Evolutionary conservation across 1,140 invertebrate species (phyloP).

Genomic region (Drusus annulatus): DNA sequence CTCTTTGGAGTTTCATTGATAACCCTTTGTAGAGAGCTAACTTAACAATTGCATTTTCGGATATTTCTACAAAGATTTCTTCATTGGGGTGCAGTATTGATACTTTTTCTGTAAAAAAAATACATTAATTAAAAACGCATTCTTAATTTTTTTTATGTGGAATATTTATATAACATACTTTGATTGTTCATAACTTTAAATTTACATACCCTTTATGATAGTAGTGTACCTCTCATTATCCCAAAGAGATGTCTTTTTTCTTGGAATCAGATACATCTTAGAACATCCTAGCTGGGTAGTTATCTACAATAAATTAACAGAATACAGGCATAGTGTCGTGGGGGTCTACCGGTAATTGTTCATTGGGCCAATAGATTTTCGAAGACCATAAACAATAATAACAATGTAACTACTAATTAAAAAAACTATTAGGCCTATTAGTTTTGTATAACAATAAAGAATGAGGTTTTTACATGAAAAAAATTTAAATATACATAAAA

Average conservation of each 20-base stretch:
- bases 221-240: not conserved
- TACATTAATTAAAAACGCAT: slow-evolving; percentile 59
- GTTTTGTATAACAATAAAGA: no score
- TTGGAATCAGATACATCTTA: slow-evolving; percentile 61
- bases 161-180: not conserved
- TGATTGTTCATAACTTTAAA: not conserved
- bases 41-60: slow-evolving; percentile 44
- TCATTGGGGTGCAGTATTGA: slow-evolving; percentile 67
- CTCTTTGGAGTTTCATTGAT: slow-evolving; percentile 25
- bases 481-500: no score
- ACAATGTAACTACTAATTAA: no score
- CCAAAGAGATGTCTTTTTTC: slow-evolving; percentile 54
- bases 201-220: slow-evolving; percentile 32
- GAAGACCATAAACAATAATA: no score
- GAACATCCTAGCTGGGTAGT: slow-evolving; percentile 66
- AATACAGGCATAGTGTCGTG: not conserved
- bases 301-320: slow-evolving; percentile 63
- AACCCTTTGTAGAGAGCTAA: slow-evolving; percentile 47
- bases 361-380: no score
- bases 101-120: slow-evolving; percentile 61
- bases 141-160: not conserved
- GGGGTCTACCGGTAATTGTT: no score
- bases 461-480: no score
- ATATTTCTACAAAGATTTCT: slow-evolving; percentile 61
- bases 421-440: no score